Percentiles rank a stretch among this genome's conserved stretches.
phyloP scores from a whole-genome alignment of 2,888 invertebrate species.

The Volucella inanis region DNA sequence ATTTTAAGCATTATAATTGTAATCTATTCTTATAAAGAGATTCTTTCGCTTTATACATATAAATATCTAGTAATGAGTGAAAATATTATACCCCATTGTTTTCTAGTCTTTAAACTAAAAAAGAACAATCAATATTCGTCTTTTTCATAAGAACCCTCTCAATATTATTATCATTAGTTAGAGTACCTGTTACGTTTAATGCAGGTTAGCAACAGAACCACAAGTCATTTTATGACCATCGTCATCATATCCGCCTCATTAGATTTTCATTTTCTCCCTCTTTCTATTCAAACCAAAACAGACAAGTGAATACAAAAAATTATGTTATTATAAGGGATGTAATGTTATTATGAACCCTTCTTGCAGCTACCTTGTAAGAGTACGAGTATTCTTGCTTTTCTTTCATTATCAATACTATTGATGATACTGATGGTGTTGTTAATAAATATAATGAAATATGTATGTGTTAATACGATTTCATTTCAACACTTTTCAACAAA shows the following conservation, averaged over 20 bases:
- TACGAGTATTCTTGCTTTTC: conserved; percentile 9
- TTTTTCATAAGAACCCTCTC: conserved; percentile 50
- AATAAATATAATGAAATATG: conserved; percentile 62
- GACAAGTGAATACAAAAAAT: conserved; percentile 8
- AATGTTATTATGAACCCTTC: conserved; percentile 48
- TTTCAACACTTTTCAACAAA: background rate
- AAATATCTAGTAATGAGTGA: no score
- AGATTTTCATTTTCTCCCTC: conserved; percentile 32
- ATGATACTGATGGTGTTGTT: conserved; percentile 53
- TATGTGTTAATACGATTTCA: conserved; percentile 53
- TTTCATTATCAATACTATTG: conserved; percentile 44
- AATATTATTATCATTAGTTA: conserved; percentile 60
- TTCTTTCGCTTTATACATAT: no score
- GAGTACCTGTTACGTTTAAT: conserved; percentile 66
- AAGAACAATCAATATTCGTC: conserved; percentile 31
- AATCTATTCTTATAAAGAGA: no score
- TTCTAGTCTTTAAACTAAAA: background rate
- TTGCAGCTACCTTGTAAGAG: background rate
- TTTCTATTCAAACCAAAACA: background rate
- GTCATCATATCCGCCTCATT: conserved; percentile 62
- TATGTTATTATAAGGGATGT: conserved; percentile 59
- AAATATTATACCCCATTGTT: background rate
- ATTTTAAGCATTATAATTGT: no score
- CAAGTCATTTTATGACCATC: conserved; percentile 61
- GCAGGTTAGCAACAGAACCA: conserved; percentile 49